Evolutionary conservation across 2,113 vertebrate species (phyloP).

Genomic region (Ictidomys tridecemlineatus): DNA sequence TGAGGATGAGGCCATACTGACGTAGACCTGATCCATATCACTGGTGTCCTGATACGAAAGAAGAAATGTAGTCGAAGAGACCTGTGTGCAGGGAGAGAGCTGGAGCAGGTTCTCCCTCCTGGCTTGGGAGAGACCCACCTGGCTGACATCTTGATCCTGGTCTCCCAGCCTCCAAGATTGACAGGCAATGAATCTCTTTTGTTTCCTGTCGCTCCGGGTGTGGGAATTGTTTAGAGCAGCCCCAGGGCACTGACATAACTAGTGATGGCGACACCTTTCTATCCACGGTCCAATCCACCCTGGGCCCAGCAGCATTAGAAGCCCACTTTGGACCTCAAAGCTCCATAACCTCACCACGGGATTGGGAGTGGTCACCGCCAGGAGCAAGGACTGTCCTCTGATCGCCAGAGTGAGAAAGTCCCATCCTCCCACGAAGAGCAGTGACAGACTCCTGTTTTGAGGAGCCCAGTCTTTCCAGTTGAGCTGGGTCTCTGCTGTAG

Average conservation of each 20-base stretch:
- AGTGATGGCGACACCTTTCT: rapidly evolving
- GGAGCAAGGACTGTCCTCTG: not conserved
- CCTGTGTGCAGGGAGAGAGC: too few relatives aligned
- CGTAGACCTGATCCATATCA: not conserved
- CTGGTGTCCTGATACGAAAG: not conserved
- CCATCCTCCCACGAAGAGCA: not conserved
- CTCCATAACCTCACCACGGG: not conserved
- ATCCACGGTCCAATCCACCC: not conserved
- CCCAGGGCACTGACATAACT: not conserved
- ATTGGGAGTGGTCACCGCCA: not conserved
- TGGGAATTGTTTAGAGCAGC: too few relatives aligned
- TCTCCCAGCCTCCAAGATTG: not conserved
- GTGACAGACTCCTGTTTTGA: not conserved
- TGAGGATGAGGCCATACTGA: not conserved
- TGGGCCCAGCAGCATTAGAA: not conserved
- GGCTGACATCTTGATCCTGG: not conserved
- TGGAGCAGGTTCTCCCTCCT: too few relatives aligned
- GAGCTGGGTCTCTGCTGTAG: not conserved
- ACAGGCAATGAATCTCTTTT: not conserved
- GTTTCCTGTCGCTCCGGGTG: not conserved
- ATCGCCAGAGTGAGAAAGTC: not conserved
- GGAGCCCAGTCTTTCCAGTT: not conserved
- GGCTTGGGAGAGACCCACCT: not conserved
- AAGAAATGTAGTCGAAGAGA: not conserved
- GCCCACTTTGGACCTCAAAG: not conserved